Percentiles rank a stretch among this genome's conserved stretches.
Conservation (phyloP, 2,113 vertebrate species). For the Paedocypris sp. region DNA sequence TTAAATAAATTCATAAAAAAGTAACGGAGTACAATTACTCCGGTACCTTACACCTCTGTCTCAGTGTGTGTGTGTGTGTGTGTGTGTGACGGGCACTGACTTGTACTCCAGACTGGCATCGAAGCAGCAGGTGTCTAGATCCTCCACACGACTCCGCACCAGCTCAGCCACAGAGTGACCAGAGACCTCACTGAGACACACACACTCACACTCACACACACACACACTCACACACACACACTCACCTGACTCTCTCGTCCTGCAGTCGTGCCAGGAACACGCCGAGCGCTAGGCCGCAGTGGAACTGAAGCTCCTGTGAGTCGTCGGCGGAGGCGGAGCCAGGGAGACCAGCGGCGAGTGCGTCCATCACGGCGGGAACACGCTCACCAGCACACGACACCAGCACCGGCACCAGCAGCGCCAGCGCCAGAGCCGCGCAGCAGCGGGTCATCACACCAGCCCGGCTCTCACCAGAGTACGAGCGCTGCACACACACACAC, state of each 20-base stretch:
- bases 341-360: slow-evolving; percentile 72
- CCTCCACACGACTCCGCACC: slow-evolving; percentile 64
- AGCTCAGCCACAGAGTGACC: slow-evolving; percentile 68
- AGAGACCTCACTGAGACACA: slow-evolving; percentile 64
- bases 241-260: slow-evolving; percentile 80
- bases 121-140: slow-evolving; percentile 77
- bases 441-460: slow-evolving; percentile 85
- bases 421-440: slow-evolving; percentile 77
- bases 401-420: slow-evolving; percentile 78
- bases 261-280: slow-evolving; percentile 81
- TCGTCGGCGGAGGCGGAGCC: slow-evolving; percentile 72
- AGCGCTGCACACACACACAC: too few relatives aligned
- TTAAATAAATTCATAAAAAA: too few relatives aligned
- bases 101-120: slow-evolving; percentile 77
- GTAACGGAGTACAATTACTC: neutral
- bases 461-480: slow-evolving; percentile 93
- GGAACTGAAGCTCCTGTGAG: slow-evolving; percentile 84
- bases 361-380: slow-evolving; percentile 63
- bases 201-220: neutral
- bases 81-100: too few relatives aligned
- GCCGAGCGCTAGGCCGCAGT: slow-evolving; percentile 80
- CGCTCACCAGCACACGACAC: slow-evolving; percentile 72
- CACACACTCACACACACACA: too few relatives aligned
- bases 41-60: neutral
- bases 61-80: too few relatives aligned